Percentiles rank a stretch among this genome's conserved stretches.
Conservation (phyloP, 2,888 invertebrate species). For the Drosophila differens region DNA sequence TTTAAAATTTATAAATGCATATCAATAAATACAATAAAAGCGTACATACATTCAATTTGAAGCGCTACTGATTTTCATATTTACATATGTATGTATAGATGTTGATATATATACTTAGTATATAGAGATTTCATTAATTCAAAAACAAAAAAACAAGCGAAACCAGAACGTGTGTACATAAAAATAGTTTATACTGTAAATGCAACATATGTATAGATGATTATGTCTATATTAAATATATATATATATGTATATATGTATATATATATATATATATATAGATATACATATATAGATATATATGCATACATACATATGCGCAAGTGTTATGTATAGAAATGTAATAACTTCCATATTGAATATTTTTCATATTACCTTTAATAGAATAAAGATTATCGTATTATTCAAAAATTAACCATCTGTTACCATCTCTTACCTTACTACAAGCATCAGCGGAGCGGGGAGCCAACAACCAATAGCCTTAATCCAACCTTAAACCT, state of each 20-base stretch:
- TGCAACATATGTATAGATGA: slow-evolving; percentile 46
- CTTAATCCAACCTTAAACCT: not conserved
- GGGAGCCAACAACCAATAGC: not conserved
- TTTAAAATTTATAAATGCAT: slow-evolving; percentile 72
- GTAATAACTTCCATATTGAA: slow-evolving; percentile 65
- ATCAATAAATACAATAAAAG: slow-evolving; percentile 71
- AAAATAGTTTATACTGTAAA: slow-evolving; percentile 59
- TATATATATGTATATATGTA: no score
- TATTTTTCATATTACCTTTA: slow-evolving; percentile 76
- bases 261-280: no score
- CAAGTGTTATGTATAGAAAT: slow-evolving; percentile 51
- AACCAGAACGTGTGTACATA: slow-evolving; percentile 51
- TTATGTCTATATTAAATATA: not conserved
- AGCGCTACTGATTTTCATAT: slow-evolving; percentile 17
- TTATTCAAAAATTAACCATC: slow-evolving; percentile 58
- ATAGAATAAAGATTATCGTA: slow-evolving; percentile 77
- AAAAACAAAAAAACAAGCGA: slow-evolving; percentile 6
- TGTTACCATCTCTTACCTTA: not conserved
- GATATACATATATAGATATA: slow-evolving; percentile 16
- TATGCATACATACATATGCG: slow-evolving; percentile 31
- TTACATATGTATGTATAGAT: slow-evolving; percentile 12
- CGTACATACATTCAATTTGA: slow-evolving; percentile 35
- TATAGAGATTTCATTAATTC: slow-evolving; percentile 65
- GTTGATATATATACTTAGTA: slow-evolving; percentile 47
- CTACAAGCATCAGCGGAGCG: not conserved